These are phyloP conservation scores for Rhinogobio ventralis DNA, from an alignment of 2,797 vertebrate species.

Conservation along the genomic window DNA sequence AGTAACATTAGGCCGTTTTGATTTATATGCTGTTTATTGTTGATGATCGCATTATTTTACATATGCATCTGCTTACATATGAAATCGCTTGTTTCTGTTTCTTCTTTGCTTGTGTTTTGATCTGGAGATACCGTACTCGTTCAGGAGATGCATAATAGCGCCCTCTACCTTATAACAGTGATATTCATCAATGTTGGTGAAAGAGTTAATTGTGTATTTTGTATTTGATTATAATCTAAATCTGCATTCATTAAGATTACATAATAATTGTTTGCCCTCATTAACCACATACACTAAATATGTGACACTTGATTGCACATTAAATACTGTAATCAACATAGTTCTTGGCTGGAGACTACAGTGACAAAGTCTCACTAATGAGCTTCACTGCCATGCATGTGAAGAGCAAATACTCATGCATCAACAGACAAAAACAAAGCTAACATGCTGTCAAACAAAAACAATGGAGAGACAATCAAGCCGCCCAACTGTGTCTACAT, in stretches of 20 bases:
- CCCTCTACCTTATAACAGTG: too few species aligned
- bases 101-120: too few species aligned
- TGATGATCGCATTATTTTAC: too few species aligned
- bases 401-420: conserved; percentile 55
- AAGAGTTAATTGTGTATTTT: not conserved
- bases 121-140: too few species aligned
- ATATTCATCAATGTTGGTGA: too few species aligned
- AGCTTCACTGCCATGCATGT: conserved; percentile 52
- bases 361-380: conserved; percentile 36
- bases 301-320: conserved; percentile 15
- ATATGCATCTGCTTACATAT: too few species aligned
- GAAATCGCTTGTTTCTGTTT: too few species aligned
- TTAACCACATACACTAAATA: conserved; percentile 21
- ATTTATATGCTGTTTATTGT: too few species aligned
- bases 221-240: not conserved
- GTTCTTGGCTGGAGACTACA: conserved; percentile 23
- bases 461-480: conserved; percentile 55
- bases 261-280: not conserved
- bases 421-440: conserved; percentile 47
- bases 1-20: too few species aligned
- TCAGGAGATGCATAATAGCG: too few species aligned
- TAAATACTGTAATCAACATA: conserved; percentile 39
- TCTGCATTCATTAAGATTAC: not conserved
- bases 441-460: conserved; percentile 50
- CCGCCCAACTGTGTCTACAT: conserved; percentile 26